These are phyloP conservation scores for Microdon myrmicae DNA, from an alignment of 2,888 invertebrate genomes.

Conservation along the genomic window DNA sequence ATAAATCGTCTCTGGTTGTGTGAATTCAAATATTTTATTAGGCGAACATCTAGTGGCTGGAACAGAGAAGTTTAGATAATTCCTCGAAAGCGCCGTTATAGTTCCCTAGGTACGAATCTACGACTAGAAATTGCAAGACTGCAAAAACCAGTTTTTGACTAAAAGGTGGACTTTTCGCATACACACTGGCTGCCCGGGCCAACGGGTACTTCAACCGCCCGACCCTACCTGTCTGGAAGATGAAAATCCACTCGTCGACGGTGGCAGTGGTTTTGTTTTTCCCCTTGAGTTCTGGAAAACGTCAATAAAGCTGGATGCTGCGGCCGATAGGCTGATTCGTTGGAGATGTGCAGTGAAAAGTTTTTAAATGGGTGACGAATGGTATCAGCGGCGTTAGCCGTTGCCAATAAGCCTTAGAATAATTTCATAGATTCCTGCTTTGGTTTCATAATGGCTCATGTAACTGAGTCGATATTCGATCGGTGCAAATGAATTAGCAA, in stretches of 20 bases:
- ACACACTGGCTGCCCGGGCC: conserved; percentile 5
- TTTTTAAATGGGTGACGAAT: conserved; percentile 14
- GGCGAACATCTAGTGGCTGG: conserved; percentile 23
- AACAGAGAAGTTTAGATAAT: conserved; percentile 4
- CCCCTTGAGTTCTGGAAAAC: conserved; percentile 19
- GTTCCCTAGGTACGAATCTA: conserved; percentile 14
- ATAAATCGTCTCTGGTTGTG: too few species aligned
- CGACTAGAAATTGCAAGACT: not conserved
- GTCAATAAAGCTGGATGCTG: conserved; percentile 19
- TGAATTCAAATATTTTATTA: not conserved
- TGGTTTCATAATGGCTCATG: conserved; percentile 34
- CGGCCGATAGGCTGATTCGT: not conserved
- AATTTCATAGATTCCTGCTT: too few species aligned
- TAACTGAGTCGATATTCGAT: conserved; percentile 32
- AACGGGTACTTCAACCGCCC: not conserved
- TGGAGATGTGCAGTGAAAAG: conserved; percentile 2
- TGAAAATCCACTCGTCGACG: too few species aligned
- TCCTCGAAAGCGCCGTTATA: conserved; percentile 29
- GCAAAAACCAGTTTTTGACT: conserved; percentile 36
- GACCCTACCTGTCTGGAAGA: too few species aligned
- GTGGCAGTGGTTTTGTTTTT: conserved; percentile 8
- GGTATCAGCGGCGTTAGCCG: too few species aligned
- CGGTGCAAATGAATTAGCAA: conserved; percentile 27
- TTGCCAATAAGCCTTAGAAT: too few species aligned
- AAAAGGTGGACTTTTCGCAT: conserved; percentile 33